Conservation (phyloP, 1,140 invertebrate genomes). For the Helicoverpa zea region DNA sequence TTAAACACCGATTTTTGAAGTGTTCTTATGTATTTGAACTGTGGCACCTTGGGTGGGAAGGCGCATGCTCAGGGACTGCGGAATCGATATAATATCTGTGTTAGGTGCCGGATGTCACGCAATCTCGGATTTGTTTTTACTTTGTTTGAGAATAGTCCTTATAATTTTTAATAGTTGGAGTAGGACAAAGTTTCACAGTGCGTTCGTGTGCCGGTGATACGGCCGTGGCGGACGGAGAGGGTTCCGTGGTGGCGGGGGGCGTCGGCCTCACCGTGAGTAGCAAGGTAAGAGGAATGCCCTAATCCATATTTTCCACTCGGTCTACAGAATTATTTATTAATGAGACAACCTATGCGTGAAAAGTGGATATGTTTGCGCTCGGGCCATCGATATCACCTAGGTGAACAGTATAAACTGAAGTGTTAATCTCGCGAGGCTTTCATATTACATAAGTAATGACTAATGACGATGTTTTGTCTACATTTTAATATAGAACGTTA, state of each 20-base stretch:
- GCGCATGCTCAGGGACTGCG: conserved; percentile 43
- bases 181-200: conserved; percentile 49
- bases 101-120: conserved; percentile 49
- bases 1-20: not conserved
- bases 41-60: not conserved
- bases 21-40: not conserved
- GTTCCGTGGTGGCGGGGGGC: conserved; percentile 75
- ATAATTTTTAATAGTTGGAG: conserved; percentile 44
- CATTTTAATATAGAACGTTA: not conserved
- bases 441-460: not conserved
- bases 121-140: conserved; percentile 46
- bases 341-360: conserved; percentile 15
- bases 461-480: not conserved
- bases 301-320: conserved; percentile 5
- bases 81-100: conserved; percentile 44
- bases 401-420: not conserved
- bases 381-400: not conserved
- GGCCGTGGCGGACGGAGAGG: conserved; percentile 81
- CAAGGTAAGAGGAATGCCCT: conserved; percentile 67
- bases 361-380: not conserved
- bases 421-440: not conserved
- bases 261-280: conserved; percentile 85
- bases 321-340: conserved; percentile 20
- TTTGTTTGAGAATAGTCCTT: conserved; percentile 34
- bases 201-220: conserved; percentile 59